These are phyloP conservation scores for Atopsyche davidsoni DNA, from an alignment of 1,140 invertebrate genomes.

Conservation along the genomic window DNA sequence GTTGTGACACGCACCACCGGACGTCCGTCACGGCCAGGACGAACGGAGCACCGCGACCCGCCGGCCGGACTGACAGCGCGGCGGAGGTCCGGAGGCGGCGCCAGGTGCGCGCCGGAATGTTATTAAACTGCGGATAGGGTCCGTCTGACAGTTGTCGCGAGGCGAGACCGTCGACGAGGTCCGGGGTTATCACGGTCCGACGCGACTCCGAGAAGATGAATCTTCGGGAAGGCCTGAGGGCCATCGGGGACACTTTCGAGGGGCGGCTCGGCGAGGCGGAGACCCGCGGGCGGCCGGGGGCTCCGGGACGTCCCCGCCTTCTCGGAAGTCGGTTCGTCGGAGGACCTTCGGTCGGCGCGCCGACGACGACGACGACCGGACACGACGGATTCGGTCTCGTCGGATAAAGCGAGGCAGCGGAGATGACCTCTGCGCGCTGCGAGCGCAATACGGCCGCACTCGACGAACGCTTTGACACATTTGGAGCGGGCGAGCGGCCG, in stretches of 20 bases:
- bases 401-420: constrained; percentile 39
- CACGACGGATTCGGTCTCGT: constrained; percentile 47
- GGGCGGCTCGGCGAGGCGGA: neutral
- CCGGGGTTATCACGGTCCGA: too few species aligned
- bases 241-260: neutral
- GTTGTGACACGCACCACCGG: too few species aligned
- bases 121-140: too few species aligned
- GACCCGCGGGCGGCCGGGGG: too few species aligned
- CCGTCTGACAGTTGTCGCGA: too few species aligned
- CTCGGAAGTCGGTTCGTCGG: too few species aligned
- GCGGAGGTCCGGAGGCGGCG: constrained; percentile 44
- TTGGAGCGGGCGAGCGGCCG: constrained; percentile 20
- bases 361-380: constrained; percentile 42
- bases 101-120: constrained; percentile 36
- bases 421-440: constrained; percentile 49
- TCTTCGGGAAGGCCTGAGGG: neutral
- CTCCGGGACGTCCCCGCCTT: too few species aligned
- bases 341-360: too few species aligned
- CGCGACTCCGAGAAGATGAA: too few species aligned
- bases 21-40: too few species aligned
- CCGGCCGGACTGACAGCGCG: constrained; percentile 36
- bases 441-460: constrained; percentile 45
- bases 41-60: constrained; percentile 43
- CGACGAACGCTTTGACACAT: constrained; percentile 43
- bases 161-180: too few species aligned